phyloP scores from a whole-genome alignment of 2,797 vertebrate genomes.

The Sebastes oblongus region DNA sequence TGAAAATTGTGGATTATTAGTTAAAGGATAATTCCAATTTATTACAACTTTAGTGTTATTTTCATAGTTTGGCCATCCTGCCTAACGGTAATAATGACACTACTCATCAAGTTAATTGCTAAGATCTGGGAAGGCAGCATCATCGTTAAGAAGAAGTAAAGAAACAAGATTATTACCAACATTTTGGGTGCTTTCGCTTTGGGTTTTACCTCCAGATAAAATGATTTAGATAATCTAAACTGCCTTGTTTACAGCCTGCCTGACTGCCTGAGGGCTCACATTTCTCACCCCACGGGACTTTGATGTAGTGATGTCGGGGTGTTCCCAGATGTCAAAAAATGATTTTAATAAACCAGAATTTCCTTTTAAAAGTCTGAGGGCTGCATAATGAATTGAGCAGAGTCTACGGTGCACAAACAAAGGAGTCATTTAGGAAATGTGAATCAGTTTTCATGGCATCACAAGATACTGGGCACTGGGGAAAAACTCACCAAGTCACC shows the following conservation, averaged over 20 bases:
- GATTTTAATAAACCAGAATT: not conserved
- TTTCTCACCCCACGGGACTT: not conserved
- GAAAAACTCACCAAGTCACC: conserved; percentile 82
- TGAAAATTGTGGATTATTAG: too few species aligned
- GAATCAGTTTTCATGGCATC: conserved; percentile 7
- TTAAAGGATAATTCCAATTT: too few species aligned
- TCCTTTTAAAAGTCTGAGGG: not conserved
- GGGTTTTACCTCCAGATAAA: not conserved
- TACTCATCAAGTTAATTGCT: not conserved
- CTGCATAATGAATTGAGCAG: not conserved
- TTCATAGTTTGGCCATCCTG: not conserved
- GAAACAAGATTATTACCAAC: not conserved
- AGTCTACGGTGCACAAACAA: not conserved
- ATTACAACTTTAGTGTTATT: not conserved
- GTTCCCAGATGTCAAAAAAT: not conserved
- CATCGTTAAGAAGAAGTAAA: not conserved
- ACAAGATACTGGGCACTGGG: conserved; percentile 17
- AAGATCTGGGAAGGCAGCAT: not conserved
- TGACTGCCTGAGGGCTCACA: not conserved
- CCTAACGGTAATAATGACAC: not conserved
- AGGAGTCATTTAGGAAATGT: conserved; percentile 16
- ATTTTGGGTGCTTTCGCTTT: not conserved
- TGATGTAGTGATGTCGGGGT: not conserved
- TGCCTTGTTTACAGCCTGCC: not conserved
- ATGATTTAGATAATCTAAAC: not conserved